Conservation (phyloP, 2,888 invertebrate genomes). For the Drosophila peninsularis region DNA sequence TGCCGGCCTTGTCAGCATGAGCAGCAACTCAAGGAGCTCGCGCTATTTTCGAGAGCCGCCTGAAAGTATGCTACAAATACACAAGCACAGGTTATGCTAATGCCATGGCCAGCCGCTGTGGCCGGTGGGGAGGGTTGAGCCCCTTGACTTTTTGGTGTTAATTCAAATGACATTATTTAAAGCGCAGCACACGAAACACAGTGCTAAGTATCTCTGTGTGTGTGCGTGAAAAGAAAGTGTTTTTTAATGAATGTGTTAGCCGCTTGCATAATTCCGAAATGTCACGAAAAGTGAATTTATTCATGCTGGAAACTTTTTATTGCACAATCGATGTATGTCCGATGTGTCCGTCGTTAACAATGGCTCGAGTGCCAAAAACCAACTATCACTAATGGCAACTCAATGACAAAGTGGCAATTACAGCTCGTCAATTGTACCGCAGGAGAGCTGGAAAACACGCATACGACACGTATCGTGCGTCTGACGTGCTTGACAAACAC, state of each 20-base stretch:
- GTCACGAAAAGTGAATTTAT: slow-evolving; percentile 50
- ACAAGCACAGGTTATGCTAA: slow-evolving; percentile 65
- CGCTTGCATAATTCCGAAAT: slow-evolving; percentile 68
- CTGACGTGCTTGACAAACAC: slow-evolving; percentile 8
- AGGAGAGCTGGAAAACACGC: slow-evolving; percentile 20
- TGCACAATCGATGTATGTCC: slow-evolving; percentile 45
- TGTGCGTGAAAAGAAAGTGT: slow-evolving; percentile 71
- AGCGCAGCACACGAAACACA: slow-evolving; percentile 67
- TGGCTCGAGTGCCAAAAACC: slow-evolving; percentile 32
- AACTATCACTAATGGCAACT: slow-evolving; percentile 19
- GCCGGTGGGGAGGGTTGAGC: neutral
- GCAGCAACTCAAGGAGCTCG: slow-evolving; percentile 13
- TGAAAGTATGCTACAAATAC: slow-evolving; percentile 56
- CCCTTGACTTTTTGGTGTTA: slow-evolving; percentile 61
- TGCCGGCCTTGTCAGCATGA: slow-evolving; percentile 73
- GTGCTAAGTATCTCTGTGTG: slow-evolving; percentile 13
- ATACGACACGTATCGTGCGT: slow-evolving; percentile 30
- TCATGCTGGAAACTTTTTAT: slow-evolving; percentile 35
- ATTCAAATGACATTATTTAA: slow-evolving; percentile 78
- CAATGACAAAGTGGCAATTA: slow-evolving; percentile 54
- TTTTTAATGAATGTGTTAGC: slow-evolving; percentile 72
- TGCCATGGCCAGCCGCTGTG: slow-evolving; percentile 18
- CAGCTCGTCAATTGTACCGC: slow-evolving; percentile 45
- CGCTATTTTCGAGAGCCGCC: slow-evolving; percentile 50
- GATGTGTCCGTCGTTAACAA: slow-evolving; percentile 21